Percentiles rank a stretch among this genome's conserved stretches.
Conservation (phyloP, 2,113 vertebrate genomes). For the Dicaeum eximium region DNA sequence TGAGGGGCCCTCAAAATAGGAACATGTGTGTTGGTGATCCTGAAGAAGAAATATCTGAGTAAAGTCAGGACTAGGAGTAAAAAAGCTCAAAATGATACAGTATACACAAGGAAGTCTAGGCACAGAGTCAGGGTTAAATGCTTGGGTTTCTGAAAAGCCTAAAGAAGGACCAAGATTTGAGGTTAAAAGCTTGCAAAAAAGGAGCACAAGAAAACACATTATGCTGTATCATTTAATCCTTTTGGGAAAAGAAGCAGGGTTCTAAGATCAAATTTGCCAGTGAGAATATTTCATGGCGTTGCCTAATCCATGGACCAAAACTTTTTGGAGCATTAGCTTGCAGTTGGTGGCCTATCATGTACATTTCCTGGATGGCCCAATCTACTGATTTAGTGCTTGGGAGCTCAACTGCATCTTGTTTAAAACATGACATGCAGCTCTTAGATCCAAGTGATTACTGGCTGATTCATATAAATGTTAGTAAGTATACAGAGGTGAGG, state of each 20-base stretch:
- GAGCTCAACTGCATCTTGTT: not conserved
- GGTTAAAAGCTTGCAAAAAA: not conserved
- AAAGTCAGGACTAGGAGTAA: not conserved
- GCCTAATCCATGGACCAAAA: not conserved
- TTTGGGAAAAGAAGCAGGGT: not conserved
- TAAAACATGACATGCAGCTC: not conserved
- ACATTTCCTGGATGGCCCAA: not conserved
- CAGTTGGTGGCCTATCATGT: not conserved
- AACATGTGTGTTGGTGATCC: not conserved
- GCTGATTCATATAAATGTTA: conserved; percentile 22
- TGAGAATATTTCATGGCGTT: not conserved
- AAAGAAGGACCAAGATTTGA: not conserved
- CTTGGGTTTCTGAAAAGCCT: not conserved
- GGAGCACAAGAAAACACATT: not conserved
- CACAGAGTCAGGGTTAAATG: not conserved
- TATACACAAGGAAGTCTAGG: not conserved
- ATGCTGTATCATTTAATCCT: not conserved
- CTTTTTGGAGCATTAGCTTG: not conserved
- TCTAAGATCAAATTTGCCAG: not conserved
- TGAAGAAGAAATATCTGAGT: not conserved
- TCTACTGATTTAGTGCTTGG: not conserved
- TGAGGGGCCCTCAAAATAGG: not conserved
- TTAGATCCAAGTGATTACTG: not conserved
- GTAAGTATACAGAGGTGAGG: not conserved
- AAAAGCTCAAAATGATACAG: not conserved